phyloP scores from a whole-genome alignment of 2,113 vertebrate genomes.

The Mustela nigripes region DNA sequence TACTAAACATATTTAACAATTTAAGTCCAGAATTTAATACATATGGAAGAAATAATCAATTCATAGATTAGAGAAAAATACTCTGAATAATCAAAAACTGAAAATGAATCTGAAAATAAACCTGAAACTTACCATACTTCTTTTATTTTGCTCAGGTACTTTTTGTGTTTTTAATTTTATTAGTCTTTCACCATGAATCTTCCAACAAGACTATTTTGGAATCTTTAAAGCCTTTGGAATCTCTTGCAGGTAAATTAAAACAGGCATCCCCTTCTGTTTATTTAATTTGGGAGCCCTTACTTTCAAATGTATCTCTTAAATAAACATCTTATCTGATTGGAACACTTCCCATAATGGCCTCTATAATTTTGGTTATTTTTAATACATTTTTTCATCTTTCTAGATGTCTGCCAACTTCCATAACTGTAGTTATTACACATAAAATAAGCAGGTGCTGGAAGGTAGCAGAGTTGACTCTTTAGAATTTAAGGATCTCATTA shows the following conservation, averaged over 20 bases:
- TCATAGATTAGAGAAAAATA: conserved; percentile 31
- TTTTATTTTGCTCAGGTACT: not conserved
- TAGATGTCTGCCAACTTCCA: not conserved
- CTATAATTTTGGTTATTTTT: not conserved
- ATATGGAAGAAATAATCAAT: not conserved
- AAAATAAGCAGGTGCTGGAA: not conserved
- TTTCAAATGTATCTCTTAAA: not conserved
- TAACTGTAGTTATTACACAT: not conserved
- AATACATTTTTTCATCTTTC: not conserved
- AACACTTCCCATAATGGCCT: not conserved
- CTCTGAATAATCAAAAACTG: not conserved
- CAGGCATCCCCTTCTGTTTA: not conserved
- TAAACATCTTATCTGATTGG: not conserved
- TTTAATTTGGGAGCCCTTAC: not conserved
- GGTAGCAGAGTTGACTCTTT: not conserved
- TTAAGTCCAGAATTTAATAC: not conserved
- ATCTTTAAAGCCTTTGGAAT: not conserved
- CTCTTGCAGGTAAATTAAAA: not conserved
- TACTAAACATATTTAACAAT: not conserved
- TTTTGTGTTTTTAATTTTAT: not conserved
- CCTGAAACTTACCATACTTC: not conserved
- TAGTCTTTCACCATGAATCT: not conserved
- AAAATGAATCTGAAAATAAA: not conserved
- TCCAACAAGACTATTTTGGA: not conserved
- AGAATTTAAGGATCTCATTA: not conserved